These are phyloP conservation scores for Glomeris maerens DNA, from an alignment of 1,140 invertebrate genomes.

Conservation along the genomic window DNA sequence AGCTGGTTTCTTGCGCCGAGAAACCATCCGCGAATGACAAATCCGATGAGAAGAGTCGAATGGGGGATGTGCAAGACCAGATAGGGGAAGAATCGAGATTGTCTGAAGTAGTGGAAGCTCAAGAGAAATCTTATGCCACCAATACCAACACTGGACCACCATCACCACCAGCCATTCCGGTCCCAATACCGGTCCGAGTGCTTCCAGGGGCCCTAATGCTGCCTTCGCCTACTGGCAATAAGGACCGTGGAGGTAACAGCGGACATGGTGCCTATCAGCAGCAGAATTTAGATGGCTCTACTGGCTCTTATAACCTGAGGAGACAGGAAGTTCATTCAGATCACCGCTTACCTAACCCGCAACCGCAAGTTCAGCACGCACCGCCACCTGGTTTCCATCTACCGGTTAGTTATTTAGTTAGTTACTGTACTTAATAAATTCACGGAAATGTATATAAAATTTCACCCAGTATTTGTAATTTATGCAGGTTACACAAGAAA, in stretches of 20 bases:
- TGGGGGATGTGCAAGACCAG: background rate
- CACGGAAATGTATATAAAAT: too few species aligned
- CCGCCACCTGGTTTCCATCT: background rate
- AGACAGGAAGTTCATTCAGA: too few species aligned
- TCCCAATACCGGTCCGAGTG: slow-evolving; percentile 21
- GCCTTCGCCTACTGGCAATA: slow-evolving; percentile 13
- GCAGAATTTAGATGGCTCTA: background rate
- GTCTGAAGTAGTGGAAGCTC: background rate
- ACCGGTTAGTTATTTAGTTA: background rate
- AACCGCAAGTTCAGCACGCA: background rate
- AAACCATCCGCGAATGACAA: background rate
- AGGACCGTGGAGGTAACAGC: background rate
- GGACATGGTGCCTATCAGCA: background rate
- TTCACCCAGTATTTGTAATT: too few species aligned
- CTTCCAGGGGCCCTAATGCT: slow-evolving; percentile 19
- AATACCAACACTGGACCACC: background rate
- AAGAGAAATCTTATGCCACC: slow-evolving; percentile 7
- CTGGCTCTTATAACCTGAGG: too few species aligned
- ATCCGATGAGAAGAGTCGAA: background rate
- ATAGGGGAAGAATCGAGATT: slow-evolving; percentile 1
- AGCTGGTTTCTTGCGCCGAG: background rate
- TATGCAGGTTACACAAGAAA: too few species aligned
- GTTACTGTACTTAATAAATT: too few species aligned
- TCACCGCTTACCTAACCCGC: background rate
- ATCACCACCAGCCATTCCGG: slow-evolving; percentile 18